Conservation (phyloP, 2,797 vertebrate genomes). For the Odontamblyopus rebecca region DNA sequence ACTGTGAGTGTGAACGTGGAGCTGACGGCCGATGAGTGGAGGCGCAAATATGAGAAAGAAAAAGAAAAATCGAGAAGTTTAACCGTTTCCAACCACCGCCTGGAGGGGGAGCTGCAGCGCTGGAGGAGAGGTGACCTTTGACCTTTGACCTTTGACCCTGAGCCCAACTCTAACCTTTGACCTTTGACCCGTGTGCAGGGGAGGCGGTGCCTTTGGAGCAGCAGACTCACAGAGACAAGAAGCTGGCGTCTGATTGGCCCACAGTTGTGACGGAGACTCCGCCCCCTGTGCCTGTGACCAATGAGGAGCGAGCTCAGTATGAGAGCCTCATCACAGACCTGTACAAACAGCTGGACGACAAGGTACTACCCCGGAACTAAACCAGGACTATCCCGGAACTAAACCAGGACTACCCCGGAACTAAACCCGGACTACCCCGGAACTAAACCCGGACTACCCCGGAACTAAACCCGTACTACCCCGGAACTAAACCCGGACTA, state of each 20-base stretch:
- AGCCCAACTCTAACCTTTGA: too few relatives aligned
- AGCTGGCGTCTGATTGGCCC: conserved; percentile 67
- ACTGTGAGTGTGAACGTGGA: conserved; percentile 95
- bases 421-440: neutral
- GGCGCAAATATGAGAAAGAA: conserved; percentile 96
- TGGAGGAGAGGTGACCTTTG: conserved; percentile 72
- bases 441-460: neutral
- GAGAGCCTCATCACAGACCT: conserved; percentile 85
- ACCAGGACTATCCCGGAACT: neutral
- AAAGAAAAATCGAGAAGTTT: conserved; percentile 77
- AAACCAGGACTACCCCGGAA: neutral
- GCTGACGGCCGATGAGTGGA: conserved; percentile 96
- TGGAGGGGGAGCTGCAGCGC: conserved; percentile 75
- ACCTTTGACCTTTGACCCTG: neutral
- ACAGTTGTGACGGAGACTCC: conserved; percentile 79
- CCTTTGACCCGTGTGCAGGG: conserved; percentile 66
- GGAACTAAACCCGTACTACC: too few relatives aligned
- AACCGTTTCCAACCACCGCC: conserved; percentile 65
- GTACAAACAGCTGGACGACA: neutral
- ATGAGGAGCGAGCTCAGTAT: conserved; percentile 88
- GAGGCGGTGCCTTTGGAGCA: conserved; percentile 92
- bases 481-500: neutral
- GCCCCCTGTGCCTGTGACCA: conserved; percentile 72
- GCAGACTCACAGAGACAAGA: conserved; percentile 88
- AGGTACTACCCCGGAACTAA: neutral